Evolutionary conservation across 1,140 invertebrate species (phyloP), one percentile per base, ranked within the genome.

Genomic region (Drosophila murphyi): DNA sequence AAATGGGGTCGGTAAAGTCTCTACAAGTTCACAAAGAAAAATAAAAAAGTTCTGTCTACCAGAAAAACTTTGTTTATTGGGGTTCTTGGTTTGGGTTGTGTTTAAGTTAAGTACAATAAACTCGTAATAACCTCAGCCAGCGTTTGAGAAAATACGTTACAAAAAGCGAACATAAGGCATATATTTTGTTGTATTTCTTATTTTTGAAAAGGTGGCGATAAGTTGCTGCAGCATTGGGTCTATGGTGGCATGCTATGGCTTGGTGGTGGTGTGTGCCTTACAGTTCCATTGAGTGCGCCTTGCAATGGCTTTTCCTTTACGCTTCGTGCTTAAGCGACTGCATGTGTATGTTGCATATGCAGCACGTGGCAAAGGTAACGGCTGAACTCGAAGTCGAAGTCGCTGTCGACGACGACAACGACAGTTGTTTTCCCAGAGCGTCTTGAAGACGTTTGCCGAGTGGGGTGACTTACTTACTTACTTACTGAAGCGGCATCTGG

Each of bases 401-500:
- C n/a, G 52, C 55, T 35, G 32, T 12, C 20, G 29, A 59, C 71
- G 51, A 62, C 77, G 85, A 85, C 85, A 89, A 62, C 77, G 85
- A 85, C 85, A 89, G 85, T 89, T 88, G 77, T 56, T 89, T 88
- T 88, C 85, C 85, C 85, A 89, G 71, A 88, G 85, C 85, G 85
- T 88, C 85, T 88, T 88, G n/a, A 89, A 88, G 85, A 88, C 85
- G 85, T 48, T 72, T 39, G 57, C 41, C 41, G 8, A 70, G 69
- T 73, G 75, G 83, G 85, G 80, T 89, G 85, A 69, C 77, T 83
- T 76, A 75, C 65, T 61, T 52, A 65, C 77, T 83, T 76, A 75
- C 65, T 61, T 52, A 64, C 41, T 54, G 51, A 78, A 75, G 70
- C 57, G 77, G 39, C 70, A 83, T 68, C 67, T 78, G 82, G 72